Base-by-base conservation (phyloP, 2,888 invertebrate species). In the Atrina japonica region DNA sequence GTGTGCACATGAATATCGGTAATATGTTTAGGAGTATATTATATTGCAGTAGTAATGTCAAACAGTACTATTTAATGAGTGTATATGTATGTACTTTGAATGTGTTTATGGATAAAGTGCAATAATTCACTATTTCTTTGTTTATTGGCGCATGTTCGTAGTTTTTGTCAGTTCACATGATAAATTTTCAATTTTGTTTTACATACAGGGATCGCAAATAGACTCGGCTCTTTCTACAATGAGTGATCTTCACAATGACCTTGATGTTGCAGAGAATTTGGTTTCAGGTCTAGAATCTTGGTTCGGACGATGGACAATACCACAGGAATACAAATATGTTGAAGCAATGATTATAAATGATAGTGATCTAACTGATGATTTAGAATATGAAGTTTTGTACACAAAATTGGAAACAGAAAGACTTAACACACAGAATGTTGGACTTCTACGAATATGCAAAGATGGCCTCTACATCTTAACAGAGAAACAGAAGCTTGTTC, bases 161-260 rank as follows among this genome's bases (percentile, higher is more conserved):
- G n/a, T n/a, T n/a, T n/a, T n/a, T n/a, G n/a, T n/a, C n/a, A n/a
- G n/a, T n/a, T n/a, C n/a, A n/a, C n/a, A n/a, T n/a, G n/a, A n/a
- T n/a, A n/a, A n/a, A n/a, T n/a, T n/a, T n/a, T n/a, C n/a, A n/a
- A n/a, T n/a, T n/a, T n/a, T 25, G 6, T 30, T 27, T 11, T 59
- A 18, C 23, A 45, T 49, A 2, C 83, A 87, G 71, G 86, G 86
- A 0, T 66, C 77, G 25, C 85, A 86, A 56, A 71, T 87, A 35
- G 78, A 77, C 43, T 61, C 71, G 23, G 70, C 84, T 2, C 35
- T 79, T 1, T 68, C 68, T 0, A 71, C 74, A 9, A 82, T 86
- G 83, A 60, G 72, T 60, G 86, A 86, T 35, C 69, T 87, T 41
- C 82, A 86, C 55, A 77, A 81, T 69, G 86, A 87, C 66, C 66